Evolutionary conservation across 35 echinoderm and acorn worm species (phyloP).

Genomic region (Lytechinus variegatus): DNA sequence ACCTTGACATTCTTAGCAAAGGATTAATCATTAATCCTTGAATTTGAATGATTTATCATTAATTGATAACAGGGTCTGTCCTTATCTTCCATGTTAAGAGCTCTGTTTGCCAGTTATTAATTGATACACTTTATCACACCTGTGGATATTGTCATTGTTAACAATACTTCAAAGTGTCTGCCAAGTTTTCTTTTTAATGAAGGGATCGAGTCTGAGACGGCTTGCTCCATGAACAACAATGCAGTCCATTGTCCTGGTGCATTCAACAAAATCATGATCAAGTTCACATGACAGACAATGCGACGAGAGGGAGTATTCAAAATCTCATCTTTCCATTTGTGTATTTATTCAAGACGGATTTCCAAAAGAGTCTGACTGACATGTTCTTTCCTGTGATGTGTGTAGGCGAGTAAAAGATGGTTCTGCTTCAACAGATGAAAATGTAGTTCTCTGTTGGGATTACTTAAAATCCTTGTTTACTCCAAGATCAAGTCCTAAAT

Average conservation of each 20-base stretch:
- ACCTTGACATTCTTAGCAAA: no score
- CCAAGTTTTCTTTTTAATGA: neutral
- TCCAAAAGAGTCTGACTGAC: neutral
- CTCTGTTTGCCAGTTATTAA: neutral
- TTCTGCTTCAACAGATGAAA: neutral
- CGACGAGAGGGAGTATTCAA: neutral
- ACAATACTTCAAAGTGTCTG: neutral
- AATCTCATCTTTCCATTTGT: conserved; percentile 7
- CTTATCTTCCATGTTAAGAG: neutral
- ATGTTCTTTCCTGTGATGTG: conserved; percentile 11
- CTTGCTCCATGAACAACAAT: neutral
- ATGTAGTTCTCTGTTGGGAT: neutral
- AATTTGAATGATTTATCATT: neutral
- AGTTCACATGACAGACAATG: conserved; percentile 9
- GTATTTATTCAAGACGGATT: neutral
- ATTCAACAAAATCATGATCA: conserved; percentile 11
- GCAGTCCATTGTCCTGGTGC: neutral
- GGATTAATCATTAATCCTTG: neutral
- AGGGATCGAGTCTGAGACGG: neutral
- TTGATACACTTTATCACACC: neutral
- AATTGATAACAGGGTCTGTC: neutral
- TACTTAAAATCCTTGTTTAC: neutral
- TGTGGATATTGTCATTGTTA: neutral
- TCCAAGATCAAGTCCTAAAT: neutral
- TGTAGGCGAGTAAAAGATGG: neutral